A percentile compares a stretch with the other conserved stretches of the same genome.
phyloP scores from a whole-genome alignment of 2,888 invertebrate species.

The Agonopterix subpropinquella region DNA sequence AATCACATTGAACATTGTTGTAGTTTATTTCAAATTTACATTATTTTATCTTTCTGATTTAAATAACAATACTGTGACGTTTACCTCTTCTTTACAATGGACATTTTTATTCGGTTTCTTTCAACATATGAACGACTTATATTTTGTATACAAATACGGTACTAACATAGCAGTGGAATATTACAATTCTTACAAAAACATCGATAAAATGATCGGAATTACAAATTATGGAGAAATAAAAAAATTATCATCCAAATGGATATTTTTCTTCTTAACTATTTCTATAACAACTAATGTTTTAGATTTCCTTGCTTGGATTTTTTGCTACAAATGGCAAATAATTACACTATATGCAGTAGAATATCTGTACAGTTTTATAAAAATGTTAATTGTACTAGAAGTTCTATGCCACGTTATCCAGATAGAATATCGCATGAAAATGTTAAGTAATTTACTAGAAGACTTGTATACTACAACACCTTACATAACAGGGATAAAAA shows the following conservation, averaged over 20 bases:
- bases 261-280: neutral
- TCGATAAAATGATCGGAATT: conserved; percentile 14
- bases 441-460: neutral
- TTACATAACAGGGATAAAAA: neutral
- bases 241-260: neutral
- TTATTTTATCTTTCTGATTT: neutral
- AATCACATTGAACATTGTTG: neutral
- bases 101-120: conserved; percentile 11
- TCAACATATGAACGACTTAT: conserved; percentile 19
- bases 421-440: neutral
- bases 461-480: neutral
- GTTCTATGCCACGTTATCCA: neutral
- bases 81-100: neutral
- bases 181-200: conserved; percentile 13
- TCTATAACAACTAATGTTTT: neutral
- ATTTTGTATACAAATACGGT: conserved; percentile 18
- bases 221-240: neutral
- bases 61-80: neutral
- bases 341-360: neutral
- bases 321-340: neutral
- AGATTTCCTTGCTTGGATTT: neutral
- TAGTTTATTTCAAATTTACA: neutral
- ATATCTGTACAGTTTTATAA: neutral
- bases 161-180: conserved; percentile 13
- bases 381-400: neutral